A percentile compares a stretch with the other conserved stretches of the same genome.
These are phyloP conservation scores for Spinibarbus caldwelli DNA, from an alignment of 2,797 vertebrate genomes.

Conservation along the genomic window DNA sequence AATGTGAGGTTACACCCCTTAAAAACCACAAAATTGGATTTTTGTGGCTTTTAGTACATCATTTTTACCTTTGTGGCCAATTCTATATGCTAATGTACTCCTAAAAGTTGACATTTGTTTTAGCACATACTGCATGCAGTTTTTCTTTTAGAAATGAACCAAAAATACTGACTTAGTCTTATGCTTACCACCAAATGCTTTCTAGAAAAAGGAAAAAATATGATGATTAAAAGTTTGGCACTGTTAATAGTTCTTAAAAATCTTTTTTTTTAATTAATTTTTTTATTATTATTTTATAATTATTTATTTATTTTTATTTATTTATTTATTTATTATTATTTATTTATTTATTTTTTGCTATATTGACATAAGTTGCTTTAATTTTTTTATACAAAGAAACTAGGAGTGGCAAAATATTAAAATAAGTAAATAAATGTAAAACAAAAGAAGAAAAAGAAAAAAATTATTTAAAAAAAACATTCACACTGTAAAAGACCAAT, in stretches of 20 bases:
- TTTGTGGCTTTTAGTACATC: background rate
- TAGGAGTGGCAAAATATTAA: too few species aligned
- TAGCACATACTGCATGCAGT: background rate
- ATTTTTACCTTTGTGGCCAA: background rate
- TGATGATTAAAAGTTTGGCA: background rate
- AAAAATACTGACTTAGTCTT: background rate
- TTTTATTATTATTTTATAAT: too few species aligned
- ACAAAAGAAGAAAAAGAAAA: too few species aligned
- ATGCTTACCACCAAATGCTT: background rate
- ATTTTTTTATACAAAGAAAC: too few species aligned
- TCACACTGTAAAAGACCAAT: too few species aligned
- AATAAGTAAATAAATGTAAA: too few species aligned
- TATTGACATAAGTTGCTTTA: too few species aligned
- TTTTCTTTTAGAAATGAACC: background rate
- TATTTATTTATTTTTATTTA: too few species aligned
- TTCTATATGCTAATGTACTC: background rate
- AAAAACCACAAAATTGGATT: background rate
- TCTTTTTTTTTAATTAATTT: too few species aligned
- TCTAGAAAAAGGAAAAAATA: background rate
- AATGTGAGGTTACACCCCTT: background rate
- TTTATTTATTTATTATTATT: too few species aligned
- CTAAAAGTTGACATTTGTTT: background rate
- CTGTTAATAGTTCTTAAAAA: background rate
- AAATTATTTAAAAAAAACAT: too few species aligned
- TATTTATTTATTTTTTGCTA: too few species aligned